Evolutionary conservation across 2,797 vertebrate species (phyloP).

Genomic region (Rallus crepitans): DNA sequence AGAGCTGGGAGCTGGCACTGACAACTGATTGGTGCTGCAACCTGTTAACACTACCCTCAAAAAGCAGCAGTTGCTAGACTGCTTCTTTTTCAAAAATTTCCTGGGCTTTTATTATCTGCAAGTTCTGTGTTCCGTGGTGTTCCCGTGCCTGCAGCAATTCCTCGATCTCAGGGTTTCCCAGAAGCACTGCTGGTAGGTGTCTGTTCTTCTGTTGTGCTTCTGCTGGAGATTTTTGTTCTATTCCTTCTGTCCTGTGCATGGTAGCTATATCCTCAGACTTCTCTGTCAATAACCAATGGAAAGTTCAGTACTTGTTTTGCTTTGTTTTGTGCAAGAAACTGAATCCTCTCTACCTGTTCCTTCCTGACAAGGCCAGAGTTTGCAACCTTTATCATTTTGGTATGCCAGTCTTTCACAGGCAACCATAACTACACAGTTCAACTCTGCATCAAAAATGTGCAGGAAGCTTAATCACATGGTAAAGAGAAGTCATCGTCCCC

Average conservation of each 20-base stretch:
- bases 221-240: neutral
- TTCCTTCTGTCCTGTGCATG: neutral
- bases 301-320: neutral
- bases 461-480: neutral
- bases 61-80: neutral
- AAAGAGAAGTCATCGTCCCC: neutral
- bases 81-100: neutral
- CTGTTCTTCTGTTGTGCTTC: neutral
- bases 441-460: neutral
- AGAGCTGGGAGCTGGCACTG: neutral
- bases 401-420: neutral
- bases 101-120: neutral
- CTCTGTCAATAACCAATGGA: neutral
- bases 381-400: neutral
- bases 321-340: neutral
- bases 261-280: neutral
- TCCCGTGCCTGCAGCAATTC: neutral
- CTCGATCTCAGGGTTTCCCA: neutral
- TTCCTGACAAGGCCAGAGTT: neutral
- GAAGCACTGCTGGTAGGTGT: neutral
- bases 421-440: neutral
- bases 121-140: accelerated
- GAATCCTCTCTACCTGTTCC: neutral
- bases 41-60: neutral
- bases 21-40: neutral